These are phyloP conservation scores for Melolontha melolontha DNA, from an alignment of 2,888 invertebrate genomes.

Conservation along the genomic window DNA sequence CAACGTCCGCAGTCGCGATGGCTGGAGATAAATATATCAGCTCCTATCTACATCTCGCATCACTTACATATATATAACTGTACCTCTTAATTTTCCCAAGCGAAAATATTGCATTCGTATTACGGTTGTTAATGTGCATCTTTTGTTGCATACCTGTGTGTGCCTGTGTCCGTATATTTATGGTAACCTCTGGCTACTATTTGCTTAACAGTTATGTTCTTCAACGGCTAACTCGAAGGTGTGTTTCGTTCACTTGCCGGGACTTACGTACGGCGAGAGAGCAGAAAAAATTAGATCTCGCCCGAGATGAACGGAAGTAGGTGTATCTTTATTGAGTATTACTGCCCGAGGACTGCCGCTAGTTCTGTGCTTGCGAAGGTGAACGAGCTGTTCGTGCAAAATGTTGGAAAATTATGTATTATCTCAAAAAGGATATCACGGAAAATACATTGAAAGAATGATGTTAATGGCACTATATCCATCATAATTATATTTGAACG, in stretches of 20 bases:
- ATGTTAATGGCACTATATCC: no score
- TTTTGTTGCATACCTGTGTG: constrained; percentile 13
- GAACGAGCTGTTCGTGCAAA: no score
- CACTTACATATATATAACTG: no score
- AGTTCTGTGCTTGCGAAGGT: background rate
- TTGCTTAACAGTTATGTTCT: constrained; percentile 24
- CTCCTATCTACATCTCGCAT: no score
- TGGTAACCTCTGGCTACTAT: constrained; percentile 30
- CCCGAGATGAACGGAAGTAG: constrained; percentile 48
- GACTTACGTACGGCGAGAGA: background rate
- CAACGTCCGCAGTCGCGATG: no score
- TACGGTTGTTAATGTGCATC: background rate
- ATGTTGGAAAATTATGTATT: no score
- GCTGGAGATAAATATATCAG: no score
- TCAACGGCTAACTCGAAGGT: constrained; percentile 17
- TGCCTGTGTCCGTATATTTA: constrained; percentile 11
- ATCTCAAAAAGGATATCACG: no score
- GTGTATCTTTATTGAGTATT: constrained; percentile 38
- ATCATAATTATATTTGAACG: no score
- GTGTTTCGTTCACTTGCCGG: background rate
- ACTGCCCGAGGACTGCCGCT: constrained; percentile 43
- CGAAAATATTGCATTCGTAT: constrained; percentile 5
- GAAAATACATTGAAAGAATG: no score
- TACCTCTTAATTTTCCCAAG: constrained; percentile 9
- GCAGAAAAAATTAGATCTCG: constrained; percentile 34